These are phyloP conservation scores for Todiramphus chloris DNA, from an alignment of 2,113 vertebrate species.

Conservation along the genomic window DNA sequence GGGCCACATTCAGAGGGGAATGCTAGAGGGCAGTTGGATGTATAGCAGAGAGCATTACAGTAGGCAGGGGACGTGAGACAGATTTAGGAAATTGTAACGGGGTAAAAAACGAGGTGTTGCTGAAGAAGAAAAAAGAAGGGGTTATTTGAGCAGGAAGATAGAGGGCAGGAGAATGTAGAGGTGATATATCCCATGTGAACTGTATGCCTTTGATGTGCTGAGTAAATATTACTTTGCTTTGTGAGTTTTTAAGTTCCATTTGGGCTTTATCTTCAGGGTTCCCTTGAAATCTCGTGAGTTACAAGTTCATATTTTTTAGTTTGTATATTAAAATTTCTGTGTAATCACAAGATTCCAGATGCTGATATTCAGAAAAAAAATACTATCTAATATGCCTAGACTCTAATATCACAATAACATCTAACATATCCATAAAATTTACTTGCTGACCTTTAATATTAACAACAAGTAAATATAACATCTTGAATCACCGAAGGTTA, in stretches of 20 bases:
- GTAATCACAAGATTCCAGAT: not conserved
- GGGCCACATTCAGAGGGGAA: not conserved
- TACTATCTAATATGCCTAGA: not conserved
- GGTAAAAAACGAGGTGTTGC: not conserved
- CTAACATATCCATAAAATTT: not conserved
- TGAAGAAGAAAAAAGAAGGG: not conserved
- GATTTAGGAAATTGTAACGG: not conserved
- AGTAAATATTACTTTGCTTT: not conserved
- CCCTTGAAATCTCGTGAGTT: not conserved
- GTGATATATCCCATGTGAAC: not conserved
- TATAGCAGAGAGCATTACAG: not conserved
- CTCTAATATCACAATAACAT: not conserved
- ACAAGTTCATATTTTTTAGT: not conserved
- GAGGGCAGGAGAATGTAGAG: not conserved
- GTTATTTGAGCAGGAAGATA: not conserved
- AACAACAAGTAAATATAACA: not conserved
- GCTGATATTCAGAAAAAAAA: not conserved
- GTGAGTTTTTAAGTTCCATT: not conserved
- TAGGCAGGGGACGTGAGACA: not conserved
- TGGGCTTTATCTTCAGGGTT: not conserved
- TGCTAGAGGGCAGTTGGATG: not conserved
- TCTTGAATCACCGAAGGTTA: not conserved
- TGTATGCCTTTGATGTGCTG: not conserved
- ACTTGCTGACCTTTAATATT: not conserved
- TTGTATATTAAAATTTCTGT: not conserved